A percentile compares a stretch with the other conserved stretches of the same genome.
Evolutionary conservation across 2,113 vertebrate species (phyloP).

Genomic region (Hippolais icterina): DNA sequence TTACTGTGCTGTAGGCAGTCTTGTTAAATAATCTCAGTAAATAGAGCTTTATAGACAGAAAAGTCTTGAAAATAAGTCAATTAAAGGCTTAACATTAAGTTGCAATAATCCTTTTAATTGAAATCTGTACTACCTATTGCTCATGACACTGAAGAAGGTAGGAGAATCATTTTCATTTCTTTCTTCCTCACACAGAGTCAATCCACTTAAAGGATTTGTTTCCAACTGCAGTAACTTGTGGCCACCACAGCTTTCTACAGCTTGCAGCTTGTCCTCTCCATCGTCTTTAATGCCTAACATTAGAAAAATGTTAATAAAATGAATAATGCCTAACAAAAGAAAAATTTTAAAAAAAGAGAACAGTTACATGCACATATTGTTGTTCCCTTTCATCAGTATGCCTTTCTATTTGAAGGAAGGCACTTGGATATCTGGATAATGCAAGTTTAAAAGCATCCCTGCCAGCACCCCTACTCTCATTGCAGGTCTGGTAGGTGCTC

Average conservation of each 20-base stretch:
- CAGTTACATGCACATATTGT: not conserved
- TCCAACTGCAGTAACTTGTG: not conserved
- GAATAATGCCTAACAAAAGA: not conserved
- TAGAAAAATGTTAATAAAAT: too few species aligned
- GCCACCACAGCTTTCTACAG: constrained; percentile 37
- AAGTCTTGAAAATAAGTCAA: not conserved
- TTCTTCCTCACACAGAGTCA: constrained; percentile 34
- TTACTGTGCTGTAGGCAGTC: not conserved
- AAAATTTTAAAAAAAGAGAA: not conserved
- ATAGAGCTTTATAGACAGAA: not conserved
- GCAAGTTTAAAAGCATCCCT: not conserved
- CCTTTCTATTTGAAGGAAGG: not conserved
- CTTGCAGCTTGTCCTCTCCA: constrained; percentile 8
- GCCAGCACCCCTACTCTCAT: not conserved
- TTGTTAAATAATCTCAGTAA: not conserved
- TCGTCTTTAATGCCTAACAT: constrained; percentile 33
- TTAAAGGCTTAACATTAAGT: not conserved
- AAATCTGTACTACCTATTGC: constrained; percentile 85
- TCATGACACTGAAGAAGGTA: constrained; percentile 98
- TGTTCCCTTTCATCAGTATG: not conserved
- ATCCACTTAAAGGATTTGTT: not conserved
- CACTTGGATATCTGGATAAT: not conserved
- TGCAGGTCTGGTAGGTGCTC: not conserved
- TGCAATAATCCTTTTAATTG: not conserved
- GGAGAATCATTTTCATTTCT: constrained; percentile 65